A percentile compares a stretch with the other conserved stretches of the same genome.
phyloP scores from a whole-genome alignment of 2,113 vertebrate species.

The Dicerorhinus sumatrensis region DNA sequence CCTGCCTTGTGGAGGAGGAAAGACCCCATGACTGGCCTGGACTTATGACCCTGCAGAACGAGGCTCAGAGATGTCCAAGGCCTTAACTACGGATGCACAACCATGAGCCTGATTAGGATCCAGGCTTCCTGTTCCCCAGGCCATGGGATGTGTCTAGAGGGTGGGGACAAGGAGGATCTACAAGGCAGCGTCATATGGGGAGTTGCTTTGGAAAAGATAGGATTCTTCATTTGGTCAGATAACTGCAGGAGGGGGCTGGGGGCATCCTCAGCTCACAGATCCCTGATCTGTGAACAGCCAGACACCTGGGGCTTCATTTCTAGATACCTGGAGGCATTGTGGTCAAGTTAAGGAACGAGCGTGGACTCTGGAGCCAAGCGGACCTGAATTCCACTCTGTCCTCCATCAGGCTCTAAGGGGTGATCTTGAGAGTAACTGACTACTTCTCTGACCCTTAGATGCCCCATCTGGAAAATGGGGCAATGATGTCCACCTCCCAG shows the following conservation, averaged over 20 bases:
- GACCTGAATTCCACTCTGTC: background rate
- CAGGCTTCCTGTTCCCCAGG: background rate
- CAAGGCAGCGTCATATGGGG: accelerated
- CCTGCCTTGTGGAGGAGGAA: background rate
- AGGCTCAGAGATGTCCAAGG: background rate
- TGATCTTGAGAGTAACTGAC: background rate
- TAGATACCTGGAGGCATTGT: background rate
- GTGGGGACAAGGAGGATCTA: background rate
- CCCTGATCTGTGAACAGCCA: background rate
- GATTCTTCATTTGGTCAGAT: background rate
- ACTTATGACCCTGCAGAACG: background rate
- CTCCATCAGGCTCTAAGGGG: too few relatives aligned
- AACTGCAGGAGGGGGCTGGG: accelerated
- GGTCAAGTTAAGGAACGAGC: background rate
- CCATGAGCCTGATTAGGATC: background rate
- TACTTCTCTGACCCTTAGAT: background rate
- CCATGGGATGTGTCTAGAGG: accelerated
- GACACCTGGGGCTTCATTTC: background rate
- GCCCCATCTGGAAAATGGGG: background rate
- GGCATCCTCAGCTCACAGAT: background rate
- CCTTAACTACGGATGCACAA: background rate
- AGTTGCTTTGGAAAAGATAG: background rate
- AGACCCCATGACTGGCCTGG: too few relatives aligned
- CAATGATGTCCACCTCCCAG: background rate
- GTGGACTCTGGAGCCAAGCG: background rate